Percentiles rank a stretch among this genome's conserved stretches.
Evolutionary conservation across 2,888 invertebrate genomes (phyloP).

Genomic region (Steinernema hermaphroditum): DNA sequence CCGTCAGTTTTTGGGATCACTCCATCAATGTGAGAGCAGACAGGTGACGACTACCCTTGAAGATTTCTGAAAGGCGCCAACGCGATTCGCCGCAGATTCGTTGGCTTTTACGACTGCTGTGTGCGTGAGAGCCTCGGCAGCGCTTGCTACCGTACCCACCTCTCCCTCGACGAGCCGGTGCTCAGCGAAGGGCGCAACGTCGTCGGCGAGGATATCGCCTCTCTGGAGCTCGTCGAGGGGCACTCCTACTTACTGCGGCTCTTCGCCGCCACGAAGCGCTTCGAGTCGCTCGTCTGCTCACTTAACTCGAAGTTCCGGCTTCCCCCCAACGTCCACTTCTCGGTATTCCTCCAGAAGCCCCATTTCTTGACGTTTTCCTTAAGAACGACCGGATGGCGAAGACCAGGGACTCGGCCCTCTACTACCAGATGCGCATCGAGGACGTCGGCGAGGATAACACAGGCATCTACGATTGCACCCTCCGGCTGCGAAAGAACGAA

Average conservation of each 20-base stretch:
- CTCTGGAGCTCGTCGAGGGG: not conserved
- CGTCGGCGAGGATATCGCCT: not conserved
- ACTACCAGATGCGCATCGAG: constrained; percentile 2
- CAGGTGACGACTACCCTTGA: not conserved
- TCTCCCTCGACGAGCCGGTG: not conserved
- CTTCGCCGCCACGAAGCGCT: constrained; percentile 10
- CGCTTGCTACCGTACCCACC: constrained; percentile 4
- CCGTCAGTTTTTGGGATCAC: not conserved
- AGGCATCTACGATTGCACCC: not conserved
- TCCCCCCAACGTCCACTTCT: not conserved
- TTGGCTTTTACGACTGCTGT: constrained; percentile 5
- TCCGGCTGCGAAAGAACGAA: not conserved
- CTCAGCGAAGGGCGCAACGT: not conserved
- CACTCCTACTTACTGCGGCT: not conserved
- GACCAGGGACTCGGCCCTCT: not conserved
- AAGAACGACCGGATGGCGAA: not conserved
- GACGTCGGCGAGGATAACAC: constrained; percentile 3
- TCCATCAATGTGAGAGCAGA: not conserved
- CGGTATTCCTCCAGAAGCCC: not conserved
- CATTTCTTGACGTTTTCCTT: not conserved
- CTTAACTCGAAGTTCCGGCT: constrained; percentile 1
- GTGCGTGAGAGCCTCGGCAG: not conserved
- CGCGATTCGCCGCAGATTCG: not conserved
- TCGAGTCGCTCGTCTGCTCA: constrained; percentile 8
- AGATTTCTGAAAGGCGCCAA: constrained; percentile 1